Evolutionary conservation across 2,113 vertebrate genomes (phyloP).

Genomic region (Chaetops frenatus): DNA sequence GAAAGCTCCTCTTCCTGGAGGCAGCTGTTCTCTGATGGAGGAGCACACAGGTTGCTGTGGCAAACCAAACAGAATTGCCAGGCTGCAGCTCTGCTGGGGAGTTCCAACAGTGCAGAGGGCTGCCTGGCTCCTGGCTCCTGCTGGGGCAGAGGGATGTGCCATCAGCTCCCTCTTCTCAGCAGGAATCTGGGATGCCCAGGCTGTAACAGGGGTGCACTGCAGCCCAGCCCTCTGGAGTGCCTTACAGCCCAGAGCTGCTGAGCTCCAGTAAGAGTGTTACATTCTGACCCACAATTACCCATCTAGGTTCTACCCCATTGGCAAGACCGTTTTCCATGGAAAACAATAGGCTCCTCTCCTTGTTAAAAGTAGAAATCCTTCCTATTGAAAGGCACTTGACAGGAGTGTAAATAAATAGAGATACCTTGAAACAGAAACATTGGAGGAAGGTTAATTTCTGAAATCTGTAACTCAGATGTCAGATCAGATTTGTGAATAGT

Average conservation of each 20-base stretch:
- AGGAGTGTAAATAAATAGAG: slow-evolving; percentile 55
- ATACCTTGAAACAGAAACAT: slow-evolving; percentile 49
- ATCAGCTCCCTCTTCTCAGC: background rate
- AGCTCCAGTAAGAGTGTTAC: background rate
- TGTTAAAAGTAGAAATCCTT: slow-evolving; percentile 16
- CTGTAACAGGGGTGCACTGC: background rate
- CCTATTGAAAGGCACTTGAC: slow-evolving; percentile 21
- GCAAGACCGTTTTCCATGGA: background rate
- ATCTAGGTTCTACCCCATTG: background rate
- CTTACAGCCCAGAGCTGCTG: background rate
- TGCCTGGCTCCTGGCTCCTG: background rate
- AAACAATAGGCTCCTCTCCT: background rate
- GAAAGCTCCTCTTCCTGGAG: background rate
- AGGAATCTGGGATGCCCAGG: background rate
- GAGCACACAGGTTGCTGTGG: background rate
- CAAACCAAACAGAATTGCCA: background rate
- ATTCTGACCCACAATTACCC: background rate
- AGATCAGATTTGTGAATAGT: slow-evolving; percentile 19
- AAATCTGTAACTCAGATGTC: slow-evolving; percentile 46
- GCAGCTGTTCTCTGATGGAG: background rate
- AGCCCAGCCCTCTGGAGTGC: background rate
- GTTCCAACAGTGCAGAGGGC: rapidly evolving
- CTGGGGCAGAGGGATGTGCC: background rate
- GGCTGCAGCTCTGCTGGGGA: background rate
- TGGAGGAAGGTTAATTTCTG: slow-evolving; percentile 50